Evolutionary conservation across 2,888 invertebrate species (phyloP).

Genomic region (Hemicrepidius hirtus): DNA sequence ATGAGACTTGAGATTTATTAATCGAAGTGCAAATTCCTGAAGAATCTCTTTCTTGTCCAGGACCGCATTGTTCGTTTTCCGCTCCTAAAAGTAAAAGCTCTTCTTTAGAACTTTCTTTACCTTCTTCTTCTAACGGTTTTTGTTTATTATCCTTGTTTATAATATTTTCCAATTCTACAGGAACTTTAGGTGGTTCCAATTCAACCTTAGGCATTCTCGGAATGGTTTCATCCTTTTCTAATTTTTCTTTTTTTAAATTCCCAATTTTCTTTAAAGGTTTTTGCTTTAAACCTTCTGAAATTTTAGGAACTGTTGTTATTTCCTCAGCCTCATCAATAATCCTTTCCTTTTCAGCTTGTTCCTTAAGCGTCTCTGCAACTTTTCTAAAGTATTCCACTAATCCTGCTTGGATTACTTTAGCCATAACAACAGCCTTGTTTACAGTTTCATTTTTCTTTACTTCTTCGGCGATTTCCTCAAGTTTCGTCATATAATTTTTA

Average conservation of each 20-base stretch:
- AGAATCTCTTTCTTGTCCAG: slow-evolving; percentile 81
- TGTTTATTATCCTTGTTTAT: background rate
- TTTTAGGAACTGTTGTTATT: background rate
- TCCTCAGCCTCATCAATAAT: background rate
- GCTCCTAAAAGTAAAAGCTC: slow-evolving; percentile 78
- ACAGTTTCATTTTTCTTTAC: slow-evolving; percentile 22
- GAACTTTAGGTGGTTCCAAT: background rate
- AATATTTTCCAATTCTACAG: background rate
- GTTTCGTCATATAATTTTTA: background rate
- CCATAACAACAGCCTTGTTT: slow-evolving; percentile 17
- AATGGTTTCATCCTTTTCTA: background rate
- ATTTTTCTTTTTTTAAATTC: background rate
- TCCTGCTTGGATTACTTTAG: slow-evolving; percentile 25
- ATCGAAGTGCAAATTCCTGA: slow-evolving; percentile 76
- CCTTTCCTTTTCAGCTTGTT: background rate
- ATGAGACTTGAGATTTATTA: slow-evolving; percentile 20
- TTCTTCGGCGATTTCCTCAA: slow-evolving; percentile 23
- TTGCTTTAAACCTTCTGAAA: background rate
- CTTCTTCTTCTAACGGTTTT: background rate
- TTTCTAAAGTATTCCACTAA: slow-evolving; percentile 40
- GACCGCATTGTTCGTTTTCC: slow-evolving; percentile 82
- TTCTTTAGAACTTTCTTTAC: slow-evolving; percentile 60
- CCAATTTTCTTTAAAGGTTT: background rate
- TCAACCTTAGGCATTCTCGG: background rate
- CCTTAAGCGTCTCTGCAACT: slow-evolving; percentile 23